Conservation (phyloP, 92 coral and sea anemone species). For the Palythoa caribaeorum region DNA sequence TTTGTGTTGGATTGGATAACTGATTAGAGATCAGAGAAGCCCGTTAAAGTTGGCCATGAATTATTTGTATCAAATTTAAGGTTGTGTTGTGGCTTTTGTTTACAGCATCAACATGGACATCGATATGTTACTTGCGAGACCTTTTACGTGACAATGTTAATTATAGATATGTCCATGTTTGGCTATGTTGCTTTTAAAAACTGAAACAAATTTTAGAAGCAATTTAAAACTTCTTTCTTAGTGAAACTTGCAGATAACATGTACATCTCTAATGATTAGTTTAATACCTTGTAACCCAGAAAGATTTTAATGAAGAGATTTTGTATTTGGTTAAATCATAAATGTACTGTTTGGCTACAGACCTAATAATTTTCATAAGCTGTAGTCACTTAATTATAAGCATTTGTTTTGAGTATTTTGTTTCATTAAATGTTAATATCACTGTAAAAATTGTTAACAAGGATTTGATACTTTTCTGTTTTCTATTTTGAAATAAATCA, state of each 20-base stretch:
- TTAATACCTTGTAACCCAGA: background rate
- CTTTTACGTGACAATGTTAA: background rate
- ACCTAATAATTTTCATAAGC: background rate
- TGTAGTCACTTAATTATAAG: background rate
- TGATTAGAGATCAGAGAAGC: background rate
- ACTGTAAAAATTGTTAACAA: background rate
- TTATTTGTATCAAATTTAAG: background rate
- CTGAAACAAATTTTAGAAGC: background rate
- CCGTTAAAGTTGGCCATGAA: background rate
- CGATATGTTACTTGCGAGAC: background rate
- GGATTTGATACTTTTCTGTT: too few relatives aligned
- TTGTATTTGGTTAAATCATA: too few relatives aligned
- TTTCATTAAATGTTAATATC: background rate
- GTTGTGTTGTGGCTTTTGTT: constrained; percentile 8
- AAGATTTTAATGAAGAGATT: background rate
- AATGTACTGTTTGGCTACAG: background rate
- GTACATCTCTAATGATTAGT: too few relatives aligned
- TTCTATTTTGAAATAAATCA: too few relatives aligned
- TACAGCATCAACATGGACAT: constrained; percentile 3
- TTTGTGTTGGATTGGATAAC: background rate
- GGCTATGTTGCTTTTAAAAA: background rate
- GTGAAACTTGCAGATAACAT: background rate
- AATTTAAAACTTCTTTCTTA: background rate
- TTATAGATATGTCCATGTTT: background rate
- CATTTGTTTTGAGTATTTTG: background rate